phyloP scores from a whole-genome alignment of 2,888 invertebrate genomes.

The Sepiola atlantica region DNA sequence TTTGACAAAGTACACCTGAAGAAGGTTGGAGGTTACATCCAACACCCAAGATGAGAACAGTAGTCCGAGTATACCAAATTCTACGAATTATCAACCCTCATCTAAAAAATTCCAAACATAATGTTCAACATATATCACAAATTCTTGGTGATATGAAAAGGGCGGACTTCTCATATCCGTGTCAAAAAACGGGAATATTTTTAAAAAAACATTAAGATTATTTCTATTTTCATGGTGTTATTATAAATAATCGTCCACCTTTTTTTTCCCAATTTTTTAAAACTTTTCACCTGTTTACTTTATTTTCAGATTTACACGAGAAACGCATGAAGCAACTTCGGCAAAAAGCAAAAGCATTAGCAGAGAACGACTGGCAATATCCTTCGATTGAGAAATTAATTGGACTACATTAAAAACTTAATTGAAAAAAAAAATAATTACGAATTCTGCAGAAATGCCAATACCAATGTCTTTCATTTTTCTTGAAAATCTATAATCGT shows the following conservation, averaged over 20 bases:
- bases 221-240: neutral
- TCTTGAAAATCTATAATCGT: too few species aligned
- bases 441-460: neutral
- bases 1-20: too few species aligned
- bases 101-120: neutral
- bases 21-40: too few species aligned
- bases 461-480: neutral
- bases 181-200: neutral
- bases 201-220: too few species aligned
- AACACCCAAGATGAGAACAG: too few species aligned
- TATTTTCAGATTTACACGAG: constrained; percentile 55
- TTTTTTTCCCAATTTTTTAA: too few species aligned
- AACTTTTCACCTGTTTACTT: neutral
- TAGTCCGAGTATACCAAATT: too few species aligned
- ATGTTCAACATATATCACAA: neutral
- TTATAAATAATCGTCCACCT: neutral
- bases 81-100: too few species aligned
- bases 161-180: neutral
- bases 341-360: constrained; percentile 53
- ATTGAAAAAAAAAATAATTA: too few species aligned
- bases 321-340: constrained; percentile 56
- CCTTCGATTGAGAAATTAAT: constrained; percentile 55
- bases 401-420: constrained; percentile 53
- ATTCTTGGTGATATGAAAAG: too few species aligned
- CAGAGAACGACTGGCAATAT: constrained; percentile 57